These are phyloP conservation scores for Addax nasomaculatus DNA, from an alignment of 2,113 vertebrate genomes.

Conservation along the genomic window DNA sequence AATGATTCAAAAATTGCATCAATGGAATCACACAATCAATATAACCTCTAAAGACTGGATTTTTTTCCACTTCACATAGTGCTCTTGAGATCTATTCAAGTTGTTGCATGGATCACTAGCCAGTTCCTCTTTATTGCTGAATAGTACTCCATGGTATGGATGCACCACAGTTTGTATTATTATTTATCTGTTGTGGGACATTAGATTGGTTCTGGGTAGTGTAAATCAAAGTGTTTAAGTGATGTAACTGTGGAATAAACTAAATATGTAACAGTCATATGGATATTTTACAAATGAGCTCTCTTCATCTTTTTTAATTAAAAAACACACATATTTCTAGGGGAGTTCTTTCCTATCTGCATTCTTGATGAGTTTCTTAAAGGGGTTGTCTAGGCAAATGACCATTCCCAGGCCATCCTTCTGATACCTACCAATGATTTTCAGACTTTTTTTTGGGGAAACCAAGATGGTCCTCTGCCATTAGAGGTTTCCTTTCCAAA, in stretches of 20 bases:
- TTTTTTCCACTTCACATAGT: not conserved
- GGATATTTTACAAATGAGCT: not conserved
- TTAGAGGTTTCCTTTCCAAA: not conserved
- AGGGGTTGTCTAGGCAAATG: not conserved
- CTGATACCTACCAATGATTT: not conserved
- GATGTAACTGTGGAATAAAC: not conserved
- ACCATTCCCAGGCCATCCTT: not conserved
- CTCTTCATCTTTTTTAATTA: not conserved
- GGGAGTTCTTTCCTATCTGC: not conserved
- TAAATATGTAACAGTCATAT: not conserved
- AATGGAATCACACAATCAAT: rapidly evolving
- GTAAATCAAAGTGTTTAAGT: not conserved
- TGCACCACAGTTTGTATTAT: not conserved
- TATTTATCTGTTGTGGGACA: not conserved
- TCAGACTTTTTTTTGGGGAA: not conserved
- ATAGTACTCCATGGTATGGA: not conserved
- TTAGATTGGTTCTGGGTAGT: not conserved
- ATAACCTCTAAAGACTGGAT: not conserved
- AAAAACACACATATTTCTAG: not conserved
- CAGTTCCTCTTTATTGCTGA: not conserved
- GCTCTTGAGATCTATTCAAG: not conserved
- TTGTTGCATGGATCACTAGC: not conserved
- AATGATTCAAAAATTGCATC: not conserved
- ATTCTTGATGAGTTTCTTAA: not conserved
- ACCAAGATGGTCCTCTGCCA: not conserved